Conservation (phyloP, 2,113 vertebrate genomes). For the Aspidoscelis tigris region DNA sequence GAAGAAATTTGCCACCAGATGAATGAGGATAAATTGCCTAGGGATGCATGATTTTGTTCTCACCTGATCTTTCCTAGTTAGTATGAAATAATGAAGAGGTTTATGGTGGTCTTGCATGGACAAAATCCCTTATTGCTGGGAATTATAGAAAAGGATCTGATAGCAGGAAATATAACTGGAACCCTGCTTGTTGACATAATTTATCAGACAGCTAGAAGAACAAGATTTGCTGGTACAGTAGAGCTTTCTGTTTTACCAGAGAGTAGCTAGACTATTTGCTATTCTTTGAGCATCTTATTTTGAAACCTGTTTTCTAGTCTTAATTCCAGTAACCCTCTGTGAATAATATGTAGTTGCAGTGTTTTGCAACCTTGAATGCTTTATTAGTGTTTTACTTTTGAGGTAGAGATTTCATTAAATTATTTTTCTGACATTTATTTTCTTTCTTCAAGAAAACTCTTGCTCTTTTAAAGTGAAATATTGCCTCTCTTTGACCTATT, state of each 20-base stretch:
- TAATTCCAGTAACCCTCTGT: conserved; percentile 11
- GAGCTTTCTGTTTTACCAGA: neutral
- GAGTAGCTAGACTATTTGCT: neutral
- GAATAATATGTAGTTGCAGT: neutral
- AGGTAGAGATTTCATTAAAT: conserved; percentile 5
- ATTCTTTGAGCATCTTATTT: neutral
- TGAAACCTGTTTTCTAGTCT: neutral
- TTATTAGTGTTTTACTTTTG: conserved; percentile 7
- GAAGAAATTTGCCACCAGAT: too few species aligned
- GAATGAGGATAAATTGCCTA: too few species aligned
- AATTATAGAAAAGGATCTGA: neutral
- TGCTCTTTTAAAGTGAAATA: conserved; percentile 12
- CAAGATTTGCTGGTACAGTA: neutral
- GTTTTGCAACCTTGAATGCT: neutral
- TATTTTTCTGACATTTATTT: conserved; percentile 12
- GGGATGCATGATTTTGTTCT: too few species aligned
- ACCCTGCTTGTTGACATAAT: neutral
- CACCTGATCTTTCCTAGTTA: too few species aligned
- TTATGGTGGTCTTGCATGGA: neutral
- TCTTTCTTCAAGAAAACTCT: conserved; percentile 12
- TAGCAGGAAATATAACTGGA: neutral
- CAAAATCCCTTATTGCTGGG: neutral
- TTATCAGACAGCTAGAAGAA: neutral
- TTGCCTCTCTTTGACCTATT: conserved; percentile 17
- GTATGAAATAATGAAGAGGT: too few species aligned